Evolutionary conservation across 1,140 invertebrate genomes (phyloP).

Genomic region (Reticulitermes speratus): DNA sequence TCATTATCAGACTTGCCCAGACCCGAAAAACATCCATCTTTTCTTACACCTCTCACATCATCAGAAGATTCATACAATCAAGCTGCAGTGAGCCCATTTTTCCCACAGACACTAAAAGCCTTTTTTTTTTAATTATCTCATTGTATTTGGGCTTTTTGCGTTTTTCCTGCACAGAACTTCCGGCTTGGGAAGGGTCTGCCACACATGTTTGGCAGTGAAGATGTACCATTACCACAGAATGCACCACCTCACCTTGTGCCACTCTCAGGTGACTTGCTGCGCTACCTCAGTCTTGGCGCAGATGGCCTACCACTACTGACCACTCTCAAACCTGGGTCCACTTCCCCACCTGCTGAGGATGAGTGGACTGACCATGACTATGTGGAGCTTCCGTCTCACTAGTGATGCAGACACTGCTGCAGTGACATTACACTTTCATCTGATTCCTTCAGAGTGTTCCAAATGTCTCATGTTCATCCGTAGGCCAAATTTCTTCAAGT

Average conservation of each 20-base stretch:
- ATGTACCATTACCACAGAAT: constrained; percentile 59
- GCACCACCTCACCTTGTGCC: constrained; percentile 47
- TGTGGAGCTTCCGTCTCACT: constrained; percentile 47
- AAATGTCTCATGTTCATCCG: too few species aligned
- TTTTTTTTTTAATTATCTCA: neutral
- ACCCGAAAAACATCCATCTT: too few species aligned
- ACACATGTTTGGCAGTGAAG: constrained; percentile 43
- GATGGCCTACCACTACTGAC: constrained; percentile 59
- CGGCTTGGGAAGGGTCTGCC: constrained; percentile 20
- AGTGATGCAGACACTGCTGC: neutral
- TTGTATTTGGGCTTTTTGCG: too few species aligned
- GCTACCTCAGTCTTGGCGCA: constrained; percentile 59
- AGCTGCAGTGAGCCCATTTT: too few species aligned
- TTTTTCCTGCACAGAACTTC: constrained; percentile 21
- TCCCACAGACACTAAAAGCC: neutral
- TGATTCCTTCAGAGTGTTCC: too few species aligned
- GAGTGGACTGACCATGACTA: constrained; percentile 59
- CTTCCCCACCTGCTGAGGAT: constrained; percentile 43
- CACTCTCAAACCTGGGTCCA: constrained; percentile 47
- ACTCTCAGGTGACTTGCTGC: constrained; percentile 53
- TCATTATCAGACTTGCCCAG: too few species aligned
- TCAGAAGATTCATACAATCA: too few species aligned
- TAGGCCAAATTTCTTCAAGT: too few species aligned
- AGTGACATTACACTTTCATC: too few species aligned
- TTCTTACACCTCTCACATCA: too few species aligned